phyloP scores from a whole-genome alignment of 2,113 vertebrate genomes.

The Saccopteryx leptura region DNA sequence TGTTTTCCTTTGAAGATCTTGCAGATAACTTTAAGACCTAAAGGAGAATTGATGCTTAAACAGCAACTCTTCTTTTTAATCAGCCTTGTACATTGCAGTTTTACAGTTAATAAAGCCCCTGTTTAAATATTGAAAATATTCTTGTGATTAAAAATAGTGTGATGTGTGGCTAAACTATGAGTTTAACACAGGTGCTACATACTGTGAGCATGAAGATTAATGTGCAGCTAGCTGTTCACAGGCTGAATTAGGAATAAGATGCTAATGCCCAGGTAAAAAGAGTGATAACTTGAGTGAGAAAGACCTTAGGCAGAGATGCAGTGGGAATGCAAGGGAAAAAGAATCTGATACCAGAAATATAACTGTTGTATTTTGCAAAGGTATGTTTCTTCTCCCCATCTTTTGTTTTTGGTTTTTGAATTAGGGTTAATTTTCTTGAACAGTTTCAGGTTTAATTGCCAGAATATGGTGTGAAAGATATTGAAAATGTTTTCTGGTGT shows the following conservation, averaged over 20 bases:
- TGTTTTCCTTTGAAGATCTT: slow-evolving; percentile 17
- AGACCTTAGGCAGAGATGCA: not conserved
- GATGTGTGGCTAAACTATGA: not conserved
- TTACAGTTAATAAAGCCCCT: not conserved
- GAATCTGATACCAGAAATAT: not conserved
- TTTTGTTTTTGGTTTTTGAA: slow-evolving; percentile 30
- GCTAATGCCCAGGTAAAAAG: not conserved
- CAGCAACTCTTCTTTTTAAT: not conserved
- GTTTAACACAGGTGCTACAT: not conserved
- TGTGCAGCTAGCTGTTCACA: not conserved
- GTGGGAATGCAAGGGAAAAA: not conserved
- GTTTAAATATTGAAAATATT: slow-evolving; percentile 44
- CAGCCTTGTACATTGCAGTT: not conserved
- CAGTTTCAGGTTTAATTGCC: not conserved
- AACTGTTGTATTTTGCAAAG: not conserved
- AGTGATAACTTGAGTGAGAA: not conserved
- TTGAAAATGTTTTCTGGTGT: not conserved
- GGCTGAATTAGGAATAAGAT: not conserved
- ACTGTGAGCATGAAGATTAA: not conserved
- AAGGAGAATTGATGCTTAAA: not conserved
- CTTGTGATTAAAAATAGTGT: not conserved
- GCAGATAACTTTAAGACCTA: slow-evolving; percentile 35
- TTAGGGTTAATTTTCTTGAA: not conserved
- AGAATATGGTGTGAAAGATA: slow-evolving; percentile 1
- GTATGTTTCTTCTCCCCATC: not conserved